phyloP scores from a whole-genome alignment of 2,888 invertebrate genomes.

The Odontocolon sp. region DNA sequence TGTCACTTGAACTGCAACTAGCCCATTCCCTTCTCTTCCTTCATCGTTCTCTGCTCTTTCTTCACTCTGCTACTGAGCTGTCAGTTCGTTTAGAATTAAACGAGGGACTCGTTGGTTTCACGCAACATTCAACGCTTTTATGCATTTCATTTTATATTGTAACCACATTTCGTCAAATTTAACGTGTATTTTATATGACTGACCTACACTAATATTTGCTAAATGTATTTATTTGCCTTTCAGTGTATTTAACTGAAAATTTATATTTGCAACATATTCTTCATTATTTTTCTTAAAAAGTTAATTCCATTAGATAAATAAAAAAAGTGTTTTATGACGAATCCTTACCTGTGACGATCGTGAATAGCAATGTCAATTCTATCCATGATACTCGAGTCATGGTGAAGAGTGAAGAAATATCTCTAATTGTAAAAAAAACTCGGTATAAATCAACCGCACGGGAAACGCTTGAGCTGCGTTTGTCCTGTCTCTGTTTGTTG shows the following conservation, averaged over 20 bases:
- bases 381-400: constrained; percentile 75
- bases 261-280: too few species aligned
- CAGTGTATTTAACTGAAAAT: too few species aligned
- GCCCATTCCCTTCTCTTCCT: not conserved
- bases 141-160: not conserved
- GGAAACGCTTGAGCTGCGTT: not conserved
- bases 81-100: not conserved
- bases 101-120: not conserved
- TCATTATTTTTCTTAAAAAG: too few species aligned
- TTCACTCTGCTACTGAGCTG: constrained; percentile 1
- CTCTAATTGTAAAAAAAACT: not conserved
- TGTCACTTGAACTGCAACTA: constrained; percentile 1
- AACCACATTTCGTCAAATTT: not conserved
- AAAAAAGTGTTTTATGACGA: too few species aligned
- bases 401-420: constrained; percentile 25
- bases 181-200: not conserved
- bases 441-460: not conserved
- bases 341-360: constrained; percentile 71
- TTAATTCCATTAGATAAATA: too few species aligned
- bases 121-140: not conserved
- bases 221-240: too few species aligned
- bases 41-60: constrained; percentile 17
- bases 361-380: constrained; percentile 66
- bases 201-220: too few species aligned
- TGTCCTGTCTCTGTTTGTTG: not conserved